phyloP scores from a whole-genome alignment of 2,113 vertebrate genomes.

The Gambusia affinis region DNA sequence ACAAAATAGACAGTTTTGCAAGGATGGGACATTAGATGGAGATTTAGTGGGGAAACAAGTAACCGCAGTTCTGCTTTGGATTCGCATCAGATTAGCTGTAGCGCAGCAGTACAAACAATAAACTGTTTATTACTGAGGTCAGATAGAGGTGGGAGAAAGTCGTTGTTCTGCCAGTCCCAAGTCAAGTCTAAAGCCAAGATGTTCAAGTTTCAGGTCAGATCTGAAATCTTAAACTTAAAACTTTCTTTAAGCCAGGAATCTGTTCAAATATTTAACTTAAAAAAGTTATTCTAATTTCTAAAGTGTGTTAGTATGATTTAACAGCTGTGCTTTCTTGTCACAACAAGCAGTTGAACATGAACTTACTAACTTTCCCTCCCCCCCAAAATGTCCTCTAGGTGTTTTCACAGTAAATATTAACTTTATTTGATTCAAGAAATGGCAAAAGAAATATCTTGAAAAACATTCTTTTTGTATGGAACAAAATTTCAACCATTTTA shows the following conservation, averaged over 20 bases:
- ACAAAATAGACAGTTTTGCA: slow-evolving; percentile 60
- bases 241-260: not conserved
- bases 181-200: not conserved
- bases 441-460: not conserved
- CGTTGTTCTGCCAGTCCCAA: not conserved
- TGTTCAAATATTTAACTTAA: not conserved
- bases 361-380: no score
- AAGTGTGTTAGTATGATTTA: no score
- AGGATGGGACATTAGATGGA: slow-evolving; percentile 54
- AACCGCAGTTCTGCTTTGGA: slow-evolving; percentile 47
- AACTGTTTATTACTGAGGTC: not conserved
- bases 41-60: slow-evolving; percentile 33
- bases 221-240: not conserved
- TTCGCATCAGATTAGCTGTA: slow-evolving; percentile 37
- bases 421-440: not conserved
- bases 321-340: no score
- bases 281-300: no score
- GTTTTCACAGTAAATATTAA: not conserved
- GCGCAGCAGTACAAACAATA: slow-evolving; percentile 35
- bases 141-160: not conserved
- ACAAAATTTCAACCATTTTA: slow-evolving; percentile 57
- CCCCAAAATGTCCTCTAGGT: no score
- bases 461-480: not conserved
- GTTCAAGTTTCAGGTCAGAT: not conserved
- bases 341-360: no score